These are phyloP conservation scores for Cylloceria caligata DNA, from an alignment of 2,888 invertebrate genomes.

Conservation along the genomic window DNA sequence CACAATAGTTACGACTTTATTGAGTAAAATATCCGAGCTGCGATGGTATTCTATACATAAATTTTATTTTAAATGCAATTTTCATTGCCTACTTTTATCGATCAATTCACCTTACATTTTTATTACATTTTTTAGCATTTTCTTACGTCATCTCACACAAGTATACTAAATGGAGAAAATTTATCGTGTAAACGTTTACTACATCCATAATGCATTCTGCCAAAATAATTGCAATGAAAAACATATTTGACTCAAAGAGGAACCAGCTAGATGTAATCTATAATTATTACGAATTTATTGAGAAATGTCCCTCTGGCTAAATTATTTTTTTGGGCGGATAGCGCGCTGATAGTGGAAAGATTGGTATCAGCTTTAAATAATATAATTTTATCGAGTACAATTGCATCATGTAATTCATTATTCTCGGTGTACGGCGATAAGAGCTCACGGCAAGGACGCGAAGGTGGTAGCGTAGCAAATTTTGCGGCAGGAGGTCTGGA, in stretches of 20 bases:
- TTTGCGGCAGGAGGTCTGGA: not conserved
- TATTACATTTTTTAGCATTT: not conserved
- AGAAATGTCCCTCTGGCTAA: not conserved
- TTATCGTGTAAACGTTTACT: not conserved
- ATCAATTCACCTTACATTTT: not conserved
- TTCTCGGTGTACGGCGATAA: not conserved
- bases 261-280: not conserved
- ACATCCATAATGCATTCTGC: not conserved
- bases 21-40: not conserved
- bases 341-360: not conserved
- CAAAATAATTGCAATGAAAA: not conserved
- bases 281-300: not conserved
- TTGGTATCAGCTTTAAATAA: not conserved
- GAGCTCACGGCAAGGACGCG: not conserved
- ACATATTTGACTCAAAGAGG: not conserved
- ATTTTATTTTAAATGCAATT: not conserved
- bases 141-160: not conserved
- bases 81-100: not conserved
- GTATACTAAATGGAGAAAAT: not conserved
- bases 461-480: not conserved
- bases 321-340: conserved; percentile 6
- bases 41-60: not conserved
- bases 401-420: not conserved
- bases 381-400: not conserved
- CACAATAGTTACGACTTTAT: conserved; percentile 1